A percentile compares a stretch with the other conserved stretches of the same genome.
phyloP scores from a whole-genome alignment of 2,797 vertebrate genomes.

The Typhlichthys subterraneus region DNA sequence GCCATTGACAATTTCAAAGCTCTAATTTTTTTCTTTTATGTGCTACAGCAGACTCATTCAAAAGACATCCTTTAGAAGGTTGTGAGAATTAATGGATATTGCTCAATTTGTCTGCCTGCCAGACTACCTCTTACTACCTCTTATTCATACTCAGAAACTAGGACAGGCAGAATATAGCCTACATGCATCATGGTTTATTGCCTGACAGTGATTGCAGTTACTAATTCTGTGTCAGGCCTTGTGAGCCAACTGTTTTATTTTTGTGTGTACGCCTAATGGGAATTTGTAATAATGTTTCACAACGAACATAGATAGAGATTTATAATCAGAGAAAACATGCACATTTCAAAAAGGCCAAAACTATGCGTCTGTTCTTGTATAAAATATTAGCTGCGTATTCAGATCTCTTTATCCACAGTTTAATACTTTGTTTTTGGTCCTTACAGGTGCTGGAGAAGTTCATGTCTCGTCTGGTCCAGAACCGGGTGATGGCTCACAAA shows the following conservation, averaged over 20 bases:
- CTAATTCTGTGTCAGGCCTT: too few relatives aligned
- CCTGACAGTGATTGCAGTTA: constrained; percentile 1
- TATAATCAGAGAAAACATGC: too few relatives aligned
- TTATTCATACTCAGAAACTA: constrained; percentile 41
- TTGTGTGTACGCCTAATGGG: background rate
- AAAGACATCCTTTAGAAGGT: constrained; percentile 16
- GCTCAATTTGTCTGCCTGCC: constrained; percentile 38
- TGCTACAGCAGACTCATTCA: constrained; percentile 27
- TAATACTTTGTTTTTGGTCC: constrained; percentile 9
- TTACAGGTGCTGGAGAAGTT: constrained; percentile 88
- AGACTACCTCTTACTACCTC: constrained; percentile 29
- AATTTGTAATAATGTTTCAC: too few relatives aligned
- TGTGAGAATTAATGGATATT: constrained; percentile 50
- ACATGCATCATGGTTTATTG: constrained; percentile 14
- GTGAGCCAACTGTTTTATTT: background rate
- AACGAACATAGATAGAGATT: too few relatives aligned
- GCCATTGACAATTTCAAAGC: constrained; percentile 21
- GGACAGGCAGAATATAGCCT: constrained; percentile 25
- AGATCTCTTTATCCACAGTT: background rate
- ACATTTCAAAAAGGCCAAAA: too few relatives aligned
- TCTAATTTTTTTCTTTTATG: constrained; percentile 24
- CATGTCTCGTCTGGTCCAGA: constrained; percentile 83
- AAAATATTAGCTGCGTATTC: too few relatives aligned
- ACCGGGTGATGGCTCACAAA: constrained; percentile 78
- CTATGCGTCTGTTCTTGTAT: too few relatives aligned